Evolutionary conservation across 2,888 invertebrate species (phyloP).

Genomic region (Halictus ligatus): DNA sequence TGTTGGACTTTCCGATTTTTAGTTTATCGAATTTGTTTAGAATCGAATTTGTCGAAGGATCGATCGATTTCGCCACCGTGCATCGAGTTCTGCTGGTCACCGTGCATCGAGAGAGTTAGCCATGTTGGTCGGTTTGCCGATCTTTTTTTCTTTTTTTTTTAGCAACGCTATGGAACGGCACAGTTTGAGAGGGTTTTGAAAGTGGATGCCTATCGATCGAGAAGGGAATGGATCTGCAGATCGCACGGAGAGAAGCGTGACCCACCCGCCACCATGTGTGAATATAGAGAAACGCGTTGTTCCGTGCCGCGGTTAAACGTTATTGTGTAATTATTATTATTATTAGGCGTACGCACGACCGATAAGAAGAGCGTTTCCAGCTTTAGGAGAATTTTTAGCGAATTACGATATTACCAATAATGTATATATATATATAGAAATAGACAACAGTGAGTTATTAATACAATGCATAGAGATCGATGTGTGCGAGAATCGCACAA

Average conservation of each 20-base stretch:
- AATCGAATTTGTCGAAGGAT: background rate
- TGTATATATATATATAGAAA: slow-evolving; percentile 6
- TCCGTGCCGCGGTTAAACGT: slow-evolving; percentile 44
- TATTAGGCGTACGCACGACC: slow-evolving; percentile 33
- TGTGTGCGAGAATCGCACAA: slow-evolving; percentile 34
- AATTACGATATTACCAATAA: slow-evolving; percentile 29
- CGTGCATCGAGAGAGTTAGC: slow-evolving; percentile 32
- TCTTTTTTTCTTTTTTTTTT: background rate
- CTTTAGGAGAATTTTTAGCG: slow-evolving; percentile 38
- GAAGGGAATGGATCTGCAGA: slow-evolving; percentile 42
- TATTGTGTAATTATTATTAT: slow-evolving; percentile 21
- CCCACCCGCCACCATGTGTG: slow-evolving; percentile 81
- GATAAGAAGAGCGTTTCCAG: slow-evolving; percentile 56
- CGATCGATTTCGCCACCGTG: slow-evolving; percentile 4
- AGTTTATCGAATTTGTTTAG: background rate
- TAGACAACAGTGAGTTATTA: background rate
- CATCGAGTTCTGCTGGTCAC: slow-evolving; percentile 21
- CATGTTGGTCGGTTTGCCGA: background rate
- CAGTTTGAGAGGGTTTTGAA: background rate
- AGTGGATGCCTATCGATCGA: slow-evolving; percentile 15
- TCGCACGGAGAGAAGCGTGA: slow-evolving; percentile 77
- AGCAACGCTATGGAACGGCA: slow-evolving; percentile 16
- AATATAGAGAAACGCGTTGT: slow-evolving; percentile 65
- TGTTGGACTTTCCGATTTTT: background rate
- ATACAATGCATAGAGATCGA: slow-evolving; percentile 14